phyloP scores from a whole-genome alignment of 2,113 vertebrate genomes.

The Tupaia tana region DNA sequence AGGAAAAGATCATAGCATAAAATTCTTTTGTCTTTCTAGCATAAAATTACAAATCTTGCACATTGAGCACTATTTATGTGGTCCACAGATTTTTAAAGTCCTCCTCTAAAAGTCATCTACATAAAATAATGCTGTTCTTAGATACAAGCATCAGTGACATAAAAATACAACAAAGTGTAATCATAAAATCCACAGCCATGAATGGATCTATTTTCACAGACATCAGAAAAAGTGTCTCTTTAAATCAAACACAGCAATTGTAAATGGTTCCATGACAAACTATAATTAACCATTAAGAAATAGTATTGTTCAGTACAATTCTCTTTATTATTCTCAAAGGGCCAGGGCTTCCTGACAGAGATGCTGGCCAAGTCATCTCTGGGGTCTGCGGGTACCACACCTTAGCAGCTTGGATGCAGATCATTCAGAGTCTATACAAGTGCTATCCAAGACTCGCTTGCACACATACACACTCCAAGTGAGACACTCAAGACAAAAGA shows the following conservation, averaged over 20 bases:
- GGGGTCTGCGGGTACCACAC: background rate
- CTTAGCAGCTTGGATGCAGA: background rate
- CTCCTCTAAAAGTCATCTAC: background rate
- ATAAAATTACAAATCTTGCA: slow-evolving; percentile 33
- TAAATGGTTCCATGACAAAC: slow-evolving; percentile 47
- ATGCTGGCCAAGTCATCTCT: background rate
- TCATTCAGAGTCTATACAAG: background rate
- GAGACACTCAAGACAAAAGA: slow-evolving; percentile 74
- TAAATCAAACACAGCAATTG: slow-evolving; percentile 61
- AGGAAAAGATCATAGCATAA: background rate
- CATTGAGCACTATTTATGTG: background rate
- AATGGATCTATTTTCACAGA: slow-evolving; percentile 37
- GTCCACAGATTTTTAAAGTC: slow-evolving; percentile 47
- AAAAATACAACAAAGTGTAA: slow-evolving; percentile 48
- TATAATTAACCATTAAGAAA: slow-evolving; percentile 63
- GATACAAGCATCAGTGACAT: background rate
- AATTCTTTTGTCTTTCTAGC: background rate
- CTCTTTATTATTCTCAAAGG: slow-evolving; percentile 1
- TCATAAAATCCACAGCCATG: slow-evolving; percentile 45
- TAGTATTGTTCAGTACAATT: slow-evolving; percentile 23
- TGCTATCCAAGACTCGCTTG: background rate
- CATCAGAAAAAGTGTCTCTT: slow-evolving; percentile 30
- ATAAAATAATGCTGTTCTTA: background rate
- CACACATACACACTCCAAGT: slow-evolving; percentile 18
- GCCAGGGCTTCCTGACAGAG: background rate